Evolutionary conservation across 2,888 invertebrate genomes (phyloP), one percentile per base, ranked within the genome.

Genomic region (Pandemis heparana): DNA sequence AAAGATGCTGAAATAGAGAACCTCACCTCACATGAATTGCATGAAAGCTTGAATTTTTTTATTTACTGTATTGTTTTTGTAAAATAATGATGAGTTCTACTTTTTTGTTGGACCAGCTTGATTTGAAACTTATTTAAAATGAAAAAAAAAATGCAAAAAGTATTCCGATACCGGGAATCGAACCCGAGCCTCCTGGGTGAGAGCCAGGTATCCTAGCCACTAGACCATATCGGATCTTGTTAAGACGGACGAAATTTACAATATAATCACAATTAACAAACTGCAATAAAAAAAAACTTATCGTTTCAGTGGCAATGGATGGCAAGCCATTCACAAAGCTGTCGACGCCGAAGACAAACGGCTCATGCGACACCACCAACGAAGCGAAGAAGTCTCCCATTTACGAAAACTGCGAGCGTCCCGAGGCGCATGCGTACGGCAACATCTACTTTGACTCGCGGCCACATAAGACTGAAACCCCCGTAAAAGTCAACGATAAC

Each of bases 81-180:
- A 10, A 43, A 43, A 43, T 4, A 43, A 3, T 5, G 12, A 12
- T 12, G 18, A 53, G 3, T 8, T 9, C 10, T 18, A n/a, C 53
- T 18, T 16, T 5, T 5, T 10, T 6, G 4, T 1, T 18, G 12
- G 5, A 12, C 5, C 5, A 18, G 9, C 18, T 53, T 18, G 6
- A 16, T 53, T 18, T 18, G 23, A 32, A 2, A 32, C 23, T 32
- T 32, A 51, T 5, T 18, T 18, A 16, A 8, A 9, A 53, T 18
- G 2, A 18, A 8, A 12, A 10, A 59, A 60, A 60, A 38, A 60
- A 60, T 3, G 4, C 23, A 87, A 92, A 90, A 90, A 80, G 38
- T 59, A 73, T 93, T 95, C 95, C 95, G 94, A 92, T 95, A 95
- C 95, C 95, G 95, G 95, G 95, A 95, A 95, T 95, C 95, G 95